phyloP scores from a whole-genome alignment of 2,888 invertebrate genomes.

The Luperina nickerlii region DNA sequence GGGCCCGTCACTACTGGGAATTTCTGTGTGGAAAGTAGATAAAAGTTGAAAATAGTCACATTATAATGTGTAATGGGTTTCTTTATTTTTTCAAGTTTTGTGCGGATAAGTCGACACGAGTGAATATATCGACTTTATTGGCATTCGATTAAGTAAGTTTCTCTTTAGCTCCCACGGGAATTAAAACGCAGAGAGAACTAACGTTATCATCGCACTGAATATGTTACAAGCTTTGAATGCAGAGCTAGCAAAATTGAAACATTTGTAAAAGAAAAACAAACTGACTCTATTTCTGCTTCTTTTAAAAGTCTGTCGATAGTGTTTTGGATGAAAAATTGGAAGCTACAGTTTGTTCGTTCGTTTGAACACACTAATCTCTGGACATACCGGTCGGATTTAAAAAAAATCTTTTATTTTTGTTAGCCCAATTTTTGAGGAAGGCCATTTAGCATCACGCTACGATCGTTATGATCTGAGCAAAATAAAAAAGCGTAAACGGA shows the following conservation, averaged over 20 bases:
- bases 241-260: not conserved
- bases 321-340: not conserved
- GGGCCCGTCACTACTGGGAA: not conserved
- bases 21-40: not conserved
- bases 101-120: constrained; percentile 5
- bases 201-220: constrained; percentile 42
- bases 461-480: not conserved
- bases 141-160: constrained; percentile 51
- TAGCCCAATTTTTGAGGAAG: not conserved
- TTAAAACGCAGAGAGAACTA: constrained; percentile 34
- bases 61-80: too few species aligned
- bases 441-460: not conserved
- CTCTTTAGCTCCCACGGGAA: constrained; percentile 22
- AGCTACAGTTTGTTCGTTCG: not conserved
- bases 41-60: not conserved
- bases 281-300: not conserved
- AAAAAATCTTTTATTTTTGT: not conserved
- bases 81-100: not conserved
- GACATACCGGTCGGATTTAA: not conserved
- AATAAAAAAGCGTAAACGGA: not conserved
- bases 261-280: not conserved
- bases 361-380: not conserved
- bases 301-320: not conserved
- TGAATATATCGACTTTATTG: constrained; percentile 42
- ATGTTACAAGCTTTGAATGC: not conserved